phyloP scores from a whole-genome alignment of 2,888 invertebrate genomes.

The Hoplodrina blanda region DNA sequence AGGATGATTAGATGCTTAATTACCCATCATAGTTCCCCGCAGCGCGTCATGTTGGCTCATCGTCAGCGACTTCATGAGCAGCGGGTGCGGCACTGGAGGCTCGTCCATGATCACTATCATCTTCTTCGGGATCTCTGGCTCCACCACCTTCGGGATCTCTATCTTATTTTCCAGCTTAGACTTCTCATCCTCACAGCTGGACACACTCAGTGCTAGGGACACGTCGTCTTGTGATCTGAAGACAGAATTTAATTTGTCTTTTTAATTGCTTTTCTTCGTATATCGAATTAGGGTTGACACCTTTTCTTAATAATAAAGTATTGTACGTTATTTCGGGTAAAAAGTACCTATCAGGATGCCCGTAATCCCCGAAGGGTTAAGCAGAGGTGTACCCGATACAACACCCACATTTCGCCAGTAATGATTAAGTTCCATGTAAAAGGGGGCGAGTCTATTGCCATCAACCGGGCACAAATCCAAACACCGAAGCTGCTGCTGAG shows the following conservation, averaged over 20 bases:
- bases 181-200: slow-evolving; percentile 88
- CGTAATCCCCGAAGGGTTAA: no score
- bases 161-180: slow-evolving; percentile 80
- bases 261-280: no score
- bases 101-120: slow-evolving; percentile 86
- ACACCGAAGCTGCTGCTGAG: no score
- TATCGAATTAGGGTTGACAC: no score
- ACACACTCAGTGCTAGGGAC: slow-evolving; percentile 87
- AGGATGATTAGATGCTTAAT: background rate
- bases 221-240: slow-evolving; percentile 88
- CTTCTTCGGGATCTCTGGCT: slow-evolving; percentile 81
- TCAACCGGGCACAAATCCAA: no score
- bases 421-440: no score
- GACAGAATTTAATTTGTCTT: slow-evolving; percentile 4
- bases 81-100: slow-evolving; percentile 84
- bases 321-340: no score
- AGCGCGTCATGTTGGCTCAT: slow-evolving; percentile 85
- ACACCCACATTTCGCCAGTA: no score
- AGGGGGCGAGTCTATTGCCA: no score
- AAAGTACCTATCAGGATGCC: no score
- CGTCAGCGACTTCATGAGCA: slow-evolving; percentile 87
- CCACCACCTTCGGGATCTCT: slow-evolving; percentile 68
- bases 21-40: slow-evolving; percentile 87
- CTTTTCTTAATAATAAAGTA: no score
- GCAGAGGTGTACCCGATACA: no score